Percentiles rank a stretch among this genome's conserved stretches.
phyloP scores from a whole-genome alignment of 2,113 vertebrate genomes.

The Trichechus manatus region DNA sequence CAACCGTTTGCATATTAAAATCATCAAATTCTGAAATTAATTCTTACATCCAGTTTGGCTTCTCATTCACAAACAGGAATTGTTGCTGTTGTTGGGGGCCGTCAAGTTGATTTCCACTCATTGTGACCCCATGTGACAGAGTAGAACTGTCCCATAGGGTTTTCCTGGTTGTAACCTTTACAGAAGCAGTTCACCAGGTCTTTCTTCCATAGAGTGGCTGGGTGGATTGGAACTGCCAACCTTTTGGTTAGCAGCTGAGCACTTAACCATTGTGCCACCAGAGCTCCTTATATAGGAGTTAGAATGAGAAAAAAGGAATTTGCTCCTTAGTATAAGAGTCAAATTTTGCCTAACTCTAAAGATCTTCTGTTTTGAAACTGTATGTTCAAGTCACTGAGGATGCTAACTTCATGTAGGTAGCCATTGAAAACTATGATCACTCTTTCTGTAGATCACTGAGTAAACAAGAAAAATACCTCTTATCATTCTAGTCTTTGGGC shows the following conservation, averaged over 20 bases:
- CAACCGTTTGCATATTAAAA: not conserved
- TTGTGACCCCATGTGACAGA: not conserved
- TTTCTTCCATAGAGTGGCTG: not conserved
- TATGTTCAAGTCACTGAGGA: not conserved
- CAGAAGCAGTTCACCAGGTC: not conserved
- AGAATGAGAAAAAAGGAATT: not conserved
- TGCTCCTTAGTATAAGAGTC: not conserved
- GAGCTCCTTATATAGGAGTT: not conserved
- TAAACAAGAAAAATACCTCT: conserved; percentile 5
- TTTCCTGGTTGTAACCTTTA: not conserved
- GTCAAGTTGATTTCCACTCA: not conserved
- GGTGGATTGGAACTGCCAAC: not conserved
- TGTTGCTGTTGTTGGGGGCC: not conserved
- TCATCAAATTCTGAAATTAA: conserved; percentile 1
- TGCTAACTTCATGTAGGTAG: not conserved
- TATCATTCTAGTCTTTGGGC: conserved; percentile 29
- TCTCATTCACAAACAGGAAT: not conserved
- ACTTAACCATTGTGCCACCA: not conserved
- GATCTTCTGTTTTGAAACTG: not conserved
- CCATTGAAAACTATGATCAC: not conserved
- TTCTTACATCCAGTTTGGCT: not conserved
- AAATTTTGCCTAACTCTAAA: not conserved
- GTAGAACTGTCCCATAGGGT: not conserved
- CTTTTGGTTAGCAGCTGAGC: not conserved
- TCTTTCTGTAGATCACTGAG: not conserved